Percentiles rank a stretch among this genome's conserved stretches.
Evolutionary conservation across 1,140 invertebrate species (phyloP).

Genomic region (Apis florea): DNA sequence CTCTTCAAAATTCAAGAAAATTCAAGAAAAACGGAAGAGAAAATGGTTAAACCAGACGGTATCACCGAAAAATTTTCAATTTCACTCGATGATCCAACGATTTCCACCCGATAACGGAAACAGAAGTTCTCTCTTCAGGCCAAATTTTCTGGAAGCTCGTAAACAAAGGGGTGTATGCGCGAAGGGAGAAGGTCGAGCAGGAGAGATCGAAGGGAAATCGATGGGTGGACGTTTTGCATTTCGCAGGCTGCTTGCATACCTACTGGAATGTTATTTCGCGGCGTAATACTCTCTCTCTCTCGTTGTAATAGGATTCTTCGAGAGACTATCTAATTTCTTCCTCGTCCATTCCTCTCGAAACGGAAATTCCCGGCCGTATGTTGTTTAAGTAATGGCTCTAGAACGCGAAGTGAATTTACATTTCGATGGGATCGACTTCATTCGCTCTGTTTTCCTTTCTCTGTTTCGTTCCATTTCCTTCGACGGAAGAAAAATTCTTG

Average conservation of each 20-base stretch:
- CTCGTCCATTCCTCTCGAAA: constrained; percentile 45
- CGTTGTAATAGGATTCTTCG: constrained; percentile 53
- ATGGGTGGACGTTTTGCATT: constrained; percentile 21
- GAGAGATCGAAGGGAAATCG: constrained; percentile 23
- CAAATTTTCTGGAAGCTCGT: not conserved
- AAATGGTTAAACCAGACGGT: too few species aligned
- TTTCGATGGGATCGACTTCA: constrained; percentile 56
- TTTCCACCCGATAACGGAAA: not conserved
- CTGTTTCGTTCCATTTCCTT: not conserved
- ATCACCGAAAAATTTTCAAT: constrained; percentile 3
- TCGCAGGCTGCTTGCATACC: constrained; percentile 14
- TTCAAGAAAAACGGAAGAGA: not conserved
- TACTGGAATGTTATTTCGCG: constrained; percentile 27
- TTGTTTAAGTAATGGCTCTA: constrained; percentile 56
- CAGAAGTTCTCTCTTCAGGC: not conserved
- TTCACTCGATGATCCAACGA: not conserved
- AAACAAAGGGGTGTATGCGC: not conserved
- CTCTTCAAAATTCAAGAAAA: not conserved
- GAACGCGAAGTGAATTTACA: constrained; percentile 59
- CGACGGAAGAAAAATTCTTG: not conserved
- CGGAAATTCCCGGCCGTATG: constrained; percentile 49
- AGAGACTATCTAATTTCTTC: constrained; percentile 57
- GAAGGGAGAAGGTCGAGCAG: too few species aligned
- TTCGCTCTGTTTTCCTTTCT: constrained; percentile 39
- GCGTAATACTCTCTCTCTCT: not conserved